These are phyloP conservation scores for Drosophila mayri DNA, from an alignment of 1,140 invertebrate species.

Conservation along the genomic window DNA sequence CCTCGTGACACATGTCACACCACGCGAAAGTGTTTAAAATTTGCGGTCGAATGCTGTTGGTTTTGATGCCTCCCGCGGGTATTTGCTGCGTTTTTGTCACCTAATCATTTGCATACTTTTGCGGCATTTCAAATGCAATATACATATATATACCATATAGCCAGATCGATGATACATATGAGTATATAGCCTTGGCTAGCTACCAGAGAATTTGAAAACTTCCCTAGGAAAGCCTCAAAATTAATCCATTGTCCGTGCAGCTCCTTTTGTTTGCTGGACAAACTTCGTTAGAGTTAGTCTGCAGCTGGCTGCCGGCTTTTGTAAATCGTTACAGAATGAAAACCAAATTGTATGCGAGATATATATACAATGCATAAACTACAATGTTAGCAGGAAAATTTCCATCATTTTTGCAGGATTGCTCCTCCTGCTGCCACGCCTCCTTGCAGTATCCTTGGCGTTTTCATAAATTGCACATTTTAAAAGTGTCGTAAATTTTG, in stretches of 20 bases:
- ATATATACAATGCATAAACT: conserved; percentile 28
- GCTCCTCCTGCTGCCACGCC: not conserved
- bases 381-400: conserved; percentile 36
- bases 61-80: conserved; percentile 19
- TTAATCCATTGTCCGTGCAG: conserved; percentile 6
- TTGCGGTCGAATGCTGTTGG: conserved; percentile 53
- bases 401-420: conserved; percentile 17
- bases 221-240: not conserved
- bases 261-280: conserved; percentile 29
- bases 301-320: conserved; percentile 9
- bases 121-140: conserved; percentile 15
- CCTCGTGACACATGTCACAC: not conserved
- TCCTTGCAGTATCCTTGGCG: conserved; percentile 4
- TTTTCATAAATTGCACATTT: conserved; percentile 75
- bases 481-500: conserved; percentile 79
- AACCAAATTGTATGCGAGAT: conserved; percentile 29
- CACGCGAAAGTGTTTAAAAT: conserved; percentile 54
- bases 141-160: too few species aligned
- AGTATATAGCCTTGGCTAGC: not conserved
- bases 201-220: not conserved
- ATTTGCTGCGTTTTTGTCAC: conserved; percentile 54
- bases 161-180: conserved; percentile 18
- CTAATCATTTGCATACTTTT: conserved; percentile 71
- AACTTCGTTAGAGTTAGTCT: conserved; percentile 41
- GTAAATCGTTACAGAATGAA: conserved; percentile 43